Evolutionary conservation across 30 jellyfish, hydroid and myxozoan species (phyloP).

Genomic region (Chrysaora quinquecirrha): DNA sequence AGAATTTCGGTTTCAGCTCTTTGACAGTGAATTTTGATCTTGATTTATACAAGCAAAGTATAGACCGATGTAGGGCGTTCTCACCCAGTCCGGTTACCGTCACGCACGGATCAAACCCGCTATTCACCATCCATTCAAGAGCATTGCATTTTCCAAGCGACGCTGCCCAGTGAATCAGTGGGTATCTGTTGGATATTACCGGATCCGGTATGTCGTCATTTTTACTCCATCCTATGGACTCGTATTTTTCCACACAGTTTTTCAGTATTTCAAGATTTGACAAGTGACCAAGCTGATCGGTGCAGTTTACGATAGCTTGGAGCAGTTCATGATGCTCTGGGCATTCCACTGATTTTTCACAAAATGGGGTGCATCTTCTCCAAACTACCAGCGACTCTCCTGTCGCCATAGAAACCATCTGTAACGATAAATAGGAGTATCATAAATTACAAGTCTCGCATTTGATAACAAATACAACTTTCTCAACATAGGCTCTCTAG

Average conservation of each 20-base stretch:
- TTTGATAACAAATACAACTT: too few relatives aligned
- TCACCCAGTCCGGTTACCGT: conserved; percentile 90
- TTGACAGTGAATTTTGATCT: conserved; percentile 88
- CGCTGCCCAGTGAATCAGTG: conserved; percentile 98
- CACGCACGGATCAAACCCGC: conserved; percentile 83
- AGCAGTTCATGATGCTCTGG: conserved; percentile 97
- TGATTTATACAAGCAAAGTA: conserved; percentile 84
- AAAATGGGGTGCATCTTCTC: conserved; percentile 98
- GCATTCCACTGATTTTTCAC: conserved; percentile 94
- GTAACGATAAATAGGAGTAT: background rate
- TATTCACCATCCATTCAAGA: conserved; percentile 93
- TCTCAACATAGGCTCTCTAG: too few relatives aligned
- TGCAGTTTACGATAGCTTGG: conserved; percentile 96
- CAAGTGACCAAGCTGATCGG: conserved; percentile 95
- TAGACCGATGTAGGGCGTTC: conserved; percentile 90
- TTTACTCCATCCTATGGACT: conserved; percentile 84
- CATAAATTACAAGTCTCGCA: too few relatives aligned
- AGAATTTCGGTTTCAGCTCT: conserved; percentile 89
- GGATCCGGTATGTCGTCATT: conserved; percentile 96
- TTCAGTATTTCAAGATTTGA: conserved; percentile 88
- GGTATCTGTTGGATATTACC: conserved; percentile 80
- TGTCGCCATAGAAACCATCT: conserved; percentile 83
- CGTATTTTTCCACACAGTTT: conserved; percentile 85
- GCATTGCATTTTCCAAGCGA: conserved; percentile 96
- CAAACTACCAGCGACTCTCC: conserved; percentile 85